phyloP scores from a whole-genome alignment of 1,140 invertebrate species.

The Sycobia sp. region DNA sequence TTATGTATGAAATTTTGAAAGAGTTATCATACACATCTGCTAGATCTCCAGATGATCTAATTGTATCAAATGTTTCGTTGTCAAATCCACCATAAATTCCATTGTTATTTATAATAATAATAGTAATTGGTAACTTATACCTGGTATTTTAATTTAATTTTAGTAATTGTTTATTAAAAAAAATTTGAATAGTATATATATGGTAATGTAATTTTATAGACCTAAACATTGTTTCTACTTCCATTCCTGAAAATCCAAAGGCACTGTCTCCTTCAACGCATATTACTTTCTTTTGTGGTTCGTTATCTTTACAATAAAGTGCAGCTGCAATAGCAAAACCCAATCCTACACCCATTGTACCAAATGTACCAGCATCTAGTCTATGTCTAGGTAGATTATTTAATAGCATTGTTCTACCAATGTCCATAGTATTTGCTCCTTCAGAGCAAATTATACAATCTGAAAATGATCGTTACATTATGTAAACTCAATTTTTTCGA shows the following conservation, averaged over 20 bases:
- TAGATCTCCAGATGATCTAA: constrained; percentile 70
- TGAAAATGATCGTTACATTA: constrained; percentile 41
- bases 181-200: not conserved
- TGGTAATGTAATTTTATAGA: constrained; percentile 39
- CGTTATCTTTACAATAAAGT: constrained; percentile 82
- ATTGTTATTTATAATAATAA: constrained; percentile 95
- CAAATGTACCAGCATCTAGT: constrained; percentile 90
- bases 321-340: constrained; percentile 94
- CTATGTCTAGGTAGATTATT: constrained; percentile 84
- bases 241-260: constrained; percentile 97
- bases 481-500: too few relatives aligned
- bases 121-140: constrained; percentile 88
- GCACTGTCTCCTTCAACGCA: constrained; percentile 94
- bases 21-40: constrained; percentile 66
- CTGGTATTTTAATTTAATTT: constrained; percentile 59
- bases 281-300: constrained; percentile 81
- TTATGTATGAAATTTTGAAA: constrained; percentile 1
- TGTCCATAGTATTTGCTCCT: constrained; percentile 98
- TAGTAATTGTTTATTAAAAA: not conserved
- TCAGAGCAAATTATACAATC: constrained; percentile 95
- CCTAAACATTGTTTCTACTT: constrained; percentile 93
- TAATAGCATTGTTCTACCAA: constrained; percentile 85
- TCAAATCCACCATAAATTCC: constrained; percentile 90
- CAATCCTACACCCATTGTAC: constrained; percentile 95
- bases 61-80: constrained; percentile 72